These are phyloP conservation scores for Cyclargus thomasi DNA, from an alignment of 1,140 invertebrate genomes.

Conservation along the genomic window DNA sequence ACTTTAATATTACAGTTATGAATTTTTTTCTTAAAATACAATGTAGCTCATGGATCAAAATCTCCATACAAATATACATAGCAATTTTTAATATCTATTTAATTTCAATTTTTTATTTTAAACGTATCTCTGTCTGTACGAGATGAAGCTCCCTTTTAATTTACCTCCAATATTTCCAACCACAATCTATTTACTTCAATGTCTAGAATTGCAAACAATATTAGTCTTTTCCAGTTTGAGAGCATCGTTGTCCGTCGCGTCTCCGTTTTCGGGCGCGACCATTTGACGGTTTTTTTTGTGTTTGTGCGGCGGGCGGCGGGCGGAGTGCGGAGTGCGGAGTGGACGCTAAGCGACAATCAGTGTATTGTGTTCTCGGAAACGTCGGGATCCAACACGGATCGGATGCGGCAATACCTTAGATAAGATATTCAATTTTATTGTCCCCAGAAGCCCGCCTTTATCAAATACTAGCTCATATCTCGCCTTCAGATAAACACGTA, in stretches of 20 bases:
- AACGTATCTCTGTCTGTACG: too few species aligned
- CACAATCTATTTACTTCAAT: too few species aligned
- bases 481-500: neutral
- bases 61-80: too few species aligned
- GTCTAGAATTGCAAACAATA: too few species aligned
- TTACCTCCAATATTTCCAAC: too few species aligned
- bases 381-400: constrained; percentile 21
- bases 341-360: constrained; percentile 59
- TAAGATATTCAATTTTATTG: neutral
- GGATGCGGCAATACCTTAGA: constrained; percentile 37
- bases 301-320: constrained; percentile 20
- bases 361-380: constrained; percentile 59
- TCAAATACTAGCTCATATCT: neutral
- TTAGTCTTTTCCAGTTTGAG: constrained; percentile 17
- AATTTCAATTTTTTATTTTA: too few species aligned
- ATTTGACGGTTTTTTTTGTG: constrained; percentile 35
- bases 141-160: too few species aligned
- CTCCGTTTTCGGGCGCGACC: constrained; percentile 22
- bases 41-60: too few species aligned
- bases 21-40: too few species aligned
- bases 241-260: constrained; percentile 19
- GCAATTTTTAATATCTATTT: too few species aligned
- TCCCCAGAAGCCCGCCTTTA: neutral
- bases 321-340: constrained; percentile 16
- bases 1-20: too few species aligned